phyloP scores from a whole-genome alignment of 2,888 invertebrate genomes.

The Meghimatium bilineatum region DNA sequence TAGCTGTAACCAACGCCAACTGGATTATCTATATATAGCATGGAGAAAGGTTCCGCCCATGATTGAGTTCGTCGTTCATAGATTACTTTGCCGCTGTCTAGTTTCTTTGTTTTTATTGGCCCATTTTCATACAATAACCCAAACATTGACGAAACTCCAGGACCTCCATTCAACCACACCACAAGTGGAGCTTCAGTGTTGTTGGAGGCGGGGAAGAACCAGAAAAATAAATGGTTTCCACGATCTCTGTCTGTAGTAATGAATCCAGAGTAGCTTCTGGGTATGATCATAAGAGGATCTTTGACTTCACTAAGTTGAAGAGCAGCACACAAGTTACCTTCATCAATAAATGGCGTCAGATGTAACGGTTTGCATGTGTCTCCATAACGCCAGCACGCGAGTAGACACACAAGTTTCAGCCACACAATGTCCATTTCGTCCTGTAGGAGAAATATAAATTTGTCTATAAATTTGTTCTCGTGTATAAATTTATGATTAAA shows the following conservation, averaged over 20 bases:
- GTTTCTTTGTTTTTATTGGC: neutral
- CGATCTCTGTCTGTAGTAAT: conserved; percentile 88
- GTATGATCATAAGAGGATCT: neutral
- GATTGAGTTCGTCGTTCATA: neutral
- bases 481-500: too few relatives aligned
- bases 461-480: too few relatives aligned
- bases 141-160: conserved; percentile 76
- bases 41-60: conserved; percentile 44
- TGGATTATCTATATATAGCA: conserved; percentile 83
- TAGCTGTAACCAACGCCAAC: conserved; percentile 93
- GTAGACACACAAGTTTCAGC: neutral
- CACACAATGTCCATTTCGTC: neutral
- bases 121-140: conserved; percentile 54
- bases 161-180: conserved; percentile 78
- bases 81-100: neutral
- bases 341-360: conserved; percentile 23
- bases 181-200: conserved; percentile 73
- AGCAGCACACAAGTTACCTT: conserved; percentile 6
- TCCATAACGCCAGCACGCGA: neutral
- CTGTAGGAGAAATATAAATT: neutral
- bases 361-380: neutral
- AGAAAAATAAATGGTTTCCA: conserved; percentile 91
- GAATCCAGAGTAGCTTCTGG: conserved; percentile 85
- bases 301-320: conserved; percentile 26
- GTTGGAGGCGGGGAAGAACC: conserved; percentile 87